Evolutionary conservation across 2,888 invertebrate genomes (phyloP).

Genomic region (Catocala nupta): DNA sequence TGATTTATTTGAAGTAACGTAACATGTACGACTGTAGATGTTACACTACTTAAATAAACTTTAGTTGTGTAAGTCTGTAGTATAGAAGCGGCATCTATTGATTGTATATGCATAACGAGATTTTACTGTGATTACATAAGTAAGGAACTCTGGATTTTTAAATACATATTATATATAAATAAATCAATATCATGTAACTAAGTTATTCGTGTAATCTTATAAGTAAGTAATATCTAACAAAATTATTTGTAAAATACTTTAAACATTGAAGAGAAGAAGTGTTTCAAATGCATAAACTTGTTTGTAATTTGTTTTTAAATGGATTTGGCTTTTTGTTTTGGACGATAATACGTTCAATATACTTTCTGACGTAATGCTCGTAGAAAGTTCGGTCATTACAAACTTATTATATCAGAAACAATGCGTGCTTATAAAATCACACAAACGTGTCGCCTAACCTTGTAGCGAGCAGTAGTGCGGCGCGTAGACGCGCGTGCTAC

Average conservation of each 20-base stretch:
- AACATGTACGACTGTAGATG: too few relatives aligned
- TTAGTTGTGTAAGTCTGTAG: background rate
- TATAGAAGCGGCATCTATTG: background rate
- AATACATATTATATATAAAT: too few relatives aligned
- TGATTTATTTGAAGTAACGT: too few relatives aligned
- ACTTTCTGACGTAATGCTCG: slow-evolving; percentile 7
- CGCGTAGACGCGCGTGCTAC: slow-evolving; percentile 54
- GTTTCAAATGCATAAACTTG: slow-evolving; percentile 1
- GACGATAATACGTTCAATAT: background rate
- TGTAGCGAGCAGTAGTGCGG: slow-evolving; percentile 43
- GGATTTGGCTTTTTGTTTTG: slow-evolving; percentile 1
- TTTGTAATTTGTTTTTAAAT: background rate
- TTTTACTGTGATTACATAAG: background rate
- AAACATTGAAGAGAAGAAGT: slow-evolving; percentile 2
- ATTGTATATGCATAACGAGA: slow-evolving; percentile 1
- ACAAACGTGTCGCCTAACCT: slow-evolving; percentile 37
- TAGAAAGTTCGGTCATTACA: slow-evolving; percentile 20
- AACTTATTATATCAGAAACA: slow-evolving; percentile 26
- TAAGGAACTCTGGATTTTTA: too few relatives aligned
- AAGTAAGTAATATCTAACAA: background rate
- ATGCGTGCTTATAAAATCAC: slow-evolving; percentile 44
- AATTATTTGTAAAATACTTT: background rate
- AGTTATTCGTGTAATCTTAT: too few relatives aligned
- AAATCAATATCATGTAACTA: too few relatives aligned
- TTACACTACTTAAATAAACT: too few relatives aligned